Percentiles rank a stretch among this genome's conserved stretches.
phyloP scores from a whole-genome alignment of 2,797 vertebrate genomes.

The Kryptolebias ocellatus region DNA sequence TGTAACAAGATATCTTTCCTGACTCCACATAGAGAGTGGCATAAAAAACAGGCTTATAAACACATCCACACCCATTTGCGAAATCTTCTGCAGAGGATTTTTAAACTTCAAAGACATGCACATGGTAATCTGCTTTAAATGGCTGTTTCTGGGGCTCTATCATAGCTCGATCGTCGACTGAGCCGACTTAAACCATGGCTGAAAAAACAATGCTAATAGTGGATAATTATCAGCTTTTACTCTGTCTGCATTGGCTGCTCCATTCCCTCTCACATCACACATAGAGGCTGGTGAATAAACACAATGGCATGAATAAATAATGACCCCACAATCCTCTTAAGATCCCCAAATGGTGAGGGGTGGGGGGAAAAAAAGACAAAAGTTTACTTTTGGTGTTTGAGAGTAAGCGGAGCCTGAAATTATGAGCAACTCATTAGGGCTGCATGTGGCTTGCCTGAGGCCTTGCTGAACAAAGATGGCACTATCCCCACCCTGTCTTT shows the following conservation, averaged over 20 bases:
- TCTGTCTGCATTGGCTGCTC: constrained; percentile 56
- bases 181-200: constrained; percentile 66
- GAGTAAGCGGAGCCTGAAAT: constrained; percentile 80
- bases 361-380: constrained; percentile 60
- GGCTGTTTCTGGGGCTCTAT: constrained; percentile 60
- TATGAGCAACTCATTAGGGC: constrained; percentile 81
- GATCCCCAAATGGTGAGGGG: constrained; percentile 70
- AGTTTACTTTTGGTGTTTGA: constrained; percentile 83
- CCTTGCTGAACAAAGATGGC: constrained; percentile 71
- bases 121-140: constrained; percentile 76
- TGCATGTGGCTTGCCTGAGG: constrained; percentile 77
- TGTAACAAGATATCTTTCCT: constrained; percentile 44
- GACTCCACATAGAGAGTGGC: constrained; percentile 35
- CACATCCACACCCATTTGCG: constrained; percentile 51
- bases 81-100: constrained; percentile 48
- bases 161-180: constrained; percentile 63
- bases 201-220: constrained; percentile 78
- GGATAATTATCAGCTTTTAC: constrained; percentile 78
- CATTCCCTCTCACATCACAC: constrained; percentile 64
- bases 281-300: constrained; percentile 77
- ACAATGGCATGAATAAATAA: constrained; percentile 83
- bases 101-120: constrained; percentile 67
- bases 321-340: constrained; percentile 79
- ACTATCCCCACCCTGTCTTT: constrained; percentile 64
- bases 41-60: constrained; percentile 57